Base-by-base conservation (phyloP, 2,888 invertebrate species). In the Scelioninae gen. 1 region DNA sequence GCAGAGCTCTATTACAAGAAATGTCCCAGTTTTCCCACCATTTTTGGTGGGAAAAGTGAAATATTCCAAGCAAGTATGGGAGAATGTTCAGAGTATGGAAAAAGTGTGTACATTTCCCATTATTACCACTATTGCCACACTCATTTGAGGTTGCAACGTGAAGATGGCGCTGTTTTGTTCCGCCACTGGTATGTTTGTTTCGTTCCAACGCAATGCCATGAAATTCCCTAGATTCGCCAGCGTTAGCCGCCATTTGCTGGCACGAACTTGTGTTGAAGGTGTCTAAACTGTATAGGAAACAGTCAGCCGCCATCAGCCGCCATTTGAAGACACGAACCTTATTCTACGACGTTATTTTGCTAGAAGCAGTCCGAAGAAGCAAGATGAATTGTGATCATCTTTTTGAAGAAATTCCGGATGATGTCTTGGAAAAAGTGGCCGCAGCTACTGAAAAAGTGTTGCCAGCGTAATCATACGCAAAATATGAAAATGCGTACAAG, bases 401-500 rank as follows among this genome's bases (percentile, higher is more conserved):
- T 34, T 55, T 9, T 11, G 34, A 55, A 55, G 16, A 55, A 6
- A 34, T 63, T 15, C 53, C 51, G 16, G 65, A 66, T 5, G 53
- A 66, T 23, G 10, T 66, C 32, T 40, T 66, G 10, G 11, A 13
- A 29, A 23, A 11, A 53, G 65, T 53, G 10, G 23, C 53, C n/a
- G 65, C 38, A 40, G 65, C 65, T 53, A 9, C 49, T 29, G 40
- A 66, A 16, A 16, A 66, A 53, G 53, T 66, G 0, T 51, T 66
- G 40, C 65, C 53, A 15, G 16, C n/a, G 3, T 53, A 66, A 66
- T 66, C 65, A 7, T 38, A 38, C 15, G 40, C 65, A 15, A 66
- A 66, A 53, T 66, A 66, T 66, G 53, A 66, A 66, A 66, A 66
- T 66, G 65, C 51, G 11, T 66, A 66, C 13, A 66, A 34, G 7